A percentile compares a stretch with the other conserved stretches of the same genome.
Evolutionary conservation across 2,797 vertebrate genomes (phyloP).

Genomic region (Sylvilagus floridanus): DNA sequence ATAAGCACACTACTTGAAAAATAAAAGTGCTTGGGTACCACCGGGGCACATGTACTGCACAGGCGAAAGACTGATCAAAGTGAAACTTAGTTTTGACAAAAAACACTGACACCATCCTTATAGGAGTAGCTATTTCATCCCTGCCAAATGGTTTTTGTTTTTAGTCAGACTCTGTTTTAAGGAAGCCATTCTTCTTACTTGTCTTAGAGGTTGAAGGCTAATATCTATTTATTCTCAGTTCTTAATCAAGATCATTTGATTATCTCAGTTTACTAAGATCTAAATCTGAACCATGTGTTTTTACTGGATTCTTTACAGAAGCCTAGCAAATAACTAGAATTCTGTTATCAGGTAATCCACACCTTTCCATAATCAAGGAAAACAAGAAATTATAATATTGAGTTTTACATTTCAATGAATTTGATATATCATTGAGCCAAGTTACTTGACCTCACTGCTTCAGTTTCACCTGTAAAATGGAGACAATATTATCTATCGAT

Average conservation of each 20-base stretch:
- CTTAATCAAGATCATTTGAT: conserved; percentile 19
- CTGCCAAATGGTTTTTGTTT: neutral
- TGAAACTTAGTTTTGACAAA: neutral
- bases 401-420: neutral
- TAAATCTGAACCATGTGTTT: neutral
- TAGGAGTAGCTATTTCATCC: neutral
- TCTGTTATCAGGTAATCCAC: neutral
- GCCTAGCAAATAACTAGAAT: conserved; percentile 47
- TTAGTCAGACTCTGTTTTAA: neutral
- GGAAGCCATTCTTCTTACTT: conserved; percentile 18
- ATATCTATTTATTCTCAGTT: conserved; percentile 43
- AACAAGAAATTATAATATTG: conserved; percentile 46
- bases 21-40: neutral
- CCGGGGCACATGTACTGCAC: neutral
- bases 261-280: conserved; percentile 12
- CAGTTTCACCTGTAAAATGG: conserved; percentile 33
- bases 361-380: neutral
- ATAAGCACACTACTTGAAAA: neutral
- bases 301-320: conserved; percentile 42
- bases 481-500: neutral
- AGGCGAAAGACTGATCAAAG: neutral
- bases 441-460: conserved; percentile 30
- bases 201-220: conserved; percentile 9
- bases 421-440: conserved; percentile 24
- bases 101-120: neutral